Percentiles rank a stretch among this genome's conserved stretches.
phyloP scores from a whole-genome alignment of 2,888 invertebrate genomes.

The Tipula helvola region DNA sequence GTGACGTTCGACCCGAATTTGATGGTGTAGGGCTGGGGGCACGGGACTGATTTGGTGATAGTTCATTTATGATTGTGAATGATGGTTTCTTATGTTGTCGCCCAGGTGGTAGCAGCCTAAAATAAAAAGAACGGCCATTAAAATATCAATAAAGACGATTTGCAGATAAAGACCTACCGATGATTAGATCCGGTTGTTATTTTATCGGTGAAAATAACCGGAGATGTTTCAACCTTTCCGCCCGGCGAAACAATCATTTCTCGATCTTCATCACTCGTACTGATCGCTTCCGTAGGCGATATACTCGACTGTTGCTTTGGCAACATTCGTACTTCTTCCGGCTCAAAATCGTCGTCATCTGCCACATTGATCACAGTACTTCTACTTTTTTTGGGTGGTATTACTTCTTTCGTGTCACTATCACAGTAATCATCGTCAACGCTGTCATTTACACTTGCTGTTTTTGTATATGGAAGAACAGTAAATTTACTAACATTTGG shows the following conservation, averaged over 20 bases:
- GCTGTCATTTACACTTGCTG: background rate
- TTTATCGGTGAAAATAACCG: conserved; percentile 30
- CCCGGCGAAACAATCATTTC: background rate
- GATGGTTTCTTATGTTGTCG: conserved; percentile 52
- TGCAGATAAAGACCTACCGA: conserved; percentile 22
- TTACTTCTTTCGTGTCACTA: background rate
- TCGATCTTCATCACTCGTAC: background rate
- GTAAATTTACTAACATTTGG: background rate
- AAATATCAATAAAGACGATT: background rate
- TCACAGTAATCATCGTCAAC: background rate
- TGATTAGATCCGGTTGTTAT: conserved; percentile 31
- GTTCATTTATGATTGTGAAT: conserved; percentile 54
- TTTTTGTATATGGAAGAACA: background rate
- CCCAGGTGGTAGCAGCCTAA: conserved; percentile 19
- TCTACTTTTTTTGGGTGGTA: background rate
- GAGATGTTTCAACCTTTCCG: conserved; percentile 25
- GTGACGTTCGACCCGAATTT: conserved; percentile 41
- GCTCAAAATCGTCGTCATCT: background rate
- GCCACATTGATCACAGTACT: background rate
- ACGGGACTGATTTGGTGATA: conserved; percentile 39
- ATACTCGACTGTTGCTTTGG: background rate
- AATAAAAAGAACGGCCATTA: background rate
- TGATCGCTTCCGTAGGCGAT: background rate
- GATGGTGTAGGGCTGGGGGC: conserved; percentile 37
- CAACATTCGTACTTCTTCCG: background rate